Percentiles rank a stretch among this genome's conserved stretches.
Evolutionary conservation across 2,797 vertebrate species (phyloP).

Genomic region (Sylvia borin): DNA sequence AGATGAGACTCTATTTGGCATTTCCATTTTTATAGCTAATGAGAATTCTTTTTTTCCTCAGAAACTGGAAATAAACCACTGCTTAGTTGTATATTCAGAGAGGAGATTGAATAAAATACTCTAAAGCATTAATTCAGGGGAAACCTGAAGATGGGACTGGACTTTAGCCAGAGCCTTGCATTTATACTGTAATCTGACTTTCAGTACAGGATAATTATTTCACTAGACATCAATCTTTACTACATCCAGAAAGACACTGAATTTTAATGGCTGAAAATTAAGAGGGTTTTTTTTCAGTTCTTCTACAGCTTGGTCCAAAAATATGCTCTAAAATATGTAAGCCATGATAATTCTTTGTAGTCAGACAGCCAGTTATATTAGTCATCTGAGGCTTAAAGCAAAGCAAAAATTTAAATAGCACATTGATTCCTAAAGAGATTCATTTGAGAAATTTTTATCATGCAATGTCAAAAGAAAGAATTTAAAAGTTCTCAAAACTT

Average conservation of each 20-base stretch:
- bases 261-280: background rate
- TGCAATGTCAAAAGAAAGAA: background rate
- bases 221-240: background rate
- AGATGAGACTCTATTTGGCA: background rate
- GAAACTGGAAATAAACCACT: rapidly evolving
- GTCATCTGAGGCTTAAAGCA: background rate
- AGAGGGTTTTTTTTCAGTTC: background rate
- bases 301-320: background rate
- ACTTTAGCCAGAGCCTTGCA: background rate
- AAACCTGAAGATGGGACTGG: background rate
- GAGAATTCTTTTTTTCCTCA: background rate
- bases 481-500: background rate
- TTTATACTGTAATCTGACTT: background rate
- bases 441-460: background rate
- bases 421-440: background rate
- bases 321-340: background rate
- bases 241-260: background rate
- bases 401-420: background rate
- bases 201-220: background rate
- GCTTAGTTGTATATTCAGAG: background rate
- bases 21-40: background rate
- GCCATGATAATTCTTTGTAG: background rate
- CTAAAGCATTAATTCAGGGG: background rate
- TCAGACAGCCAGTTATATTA: background rate
- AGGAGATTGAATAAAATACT: background rate